A percentile compares a stretch with the other conserved stretches of the same genome.
Conservation (phyloP, 2,888 invertebrate genomes). For the Nemotelus pantherinus region DNA sequence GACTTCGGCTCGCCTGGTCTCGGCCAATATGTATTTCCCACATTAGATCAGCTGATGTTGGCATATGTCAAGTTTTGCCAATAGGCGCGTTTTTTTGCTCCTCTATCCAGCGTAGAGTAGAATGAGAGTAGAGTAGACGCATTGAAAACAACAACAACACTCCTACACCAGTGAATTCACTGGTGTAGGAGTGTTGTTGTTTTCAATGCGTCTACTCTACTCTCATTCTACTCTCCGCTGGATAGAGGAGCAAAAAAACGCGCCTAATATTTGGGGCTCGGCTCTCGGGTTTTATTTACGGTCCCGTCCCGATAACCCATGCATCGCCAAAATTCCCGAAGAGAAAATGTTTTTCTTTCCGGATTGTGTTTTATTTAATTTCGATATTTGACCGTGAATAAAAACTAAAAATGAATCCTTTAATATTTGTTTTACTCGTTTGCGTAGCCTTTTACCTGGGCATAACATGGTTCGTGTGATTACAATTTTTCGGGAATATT, state of each 20-base stretch:
- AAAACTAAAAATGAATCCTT: conserved; percentile 61
- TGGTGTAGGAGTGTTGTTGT: too few species aligned
- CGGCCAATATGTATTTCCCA: too few species aligned
- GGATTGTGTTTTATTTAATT: not conserved
- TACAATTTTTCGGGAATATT: not conserved
- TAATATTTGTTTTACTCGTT: conserved; percentile 61
- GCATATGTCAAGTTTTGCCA: conserved; percentile 13
- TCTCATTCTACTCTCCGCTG: too few species aligned
- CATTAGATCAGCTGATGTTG: conserved; percentile 29
- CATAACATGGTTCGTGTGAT: conserved; percentile 69
- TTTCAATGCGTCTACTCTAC: too few species aligned
- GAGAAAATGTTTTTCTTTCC: conserved; percentile 27
- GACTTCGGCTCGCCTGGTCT: too few species aligned
- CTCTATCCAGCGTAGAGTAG: too few species aligned
- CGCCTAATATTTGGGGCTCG: conserved; percentile 2
- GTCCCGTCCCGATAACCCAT: not conserved
- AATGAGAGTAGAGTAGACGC: too few species aligned
- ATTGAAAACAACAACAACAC: too few species aligned
- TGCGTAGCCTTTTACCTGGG: conserved; percentile 68
- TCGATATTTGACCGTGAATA: not conserved
- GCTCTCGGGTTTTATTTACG: conserved; percentile 28
- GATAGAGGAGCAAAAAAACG: too few species aligned
- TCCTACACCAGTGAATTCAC: too few species aligned
- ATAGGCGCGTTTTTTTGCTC: too few species aligned
- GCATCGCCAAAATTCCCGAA: conserved; percentile 1